Base-by-base conservation (phyloP, 2,797 vertebrate genomes). In the Orestias chungarensis region DNA sequence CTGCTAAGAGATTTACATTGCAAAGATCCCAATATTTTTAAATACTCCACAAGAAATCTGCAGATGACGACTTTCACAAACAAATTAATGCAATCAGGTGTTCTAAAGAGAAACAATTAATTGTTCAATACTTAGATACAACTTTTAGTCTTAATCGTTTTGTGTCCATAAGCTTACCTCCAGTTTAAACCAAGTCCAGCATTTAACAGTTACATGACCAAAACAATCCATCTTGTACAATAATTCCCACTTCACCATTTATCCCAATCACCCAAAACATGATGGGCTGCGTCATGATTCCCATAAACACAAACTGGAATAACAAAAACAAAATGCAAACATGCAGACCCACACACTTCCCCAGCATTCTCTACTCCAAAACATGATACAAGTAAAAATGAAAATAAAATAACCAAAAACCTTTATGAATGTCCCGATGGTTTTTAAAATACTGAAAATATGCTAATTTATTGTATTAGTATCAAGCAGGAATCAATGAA, bases 1-100 rank as follows among this genome's bases (percentile, higher is more conserved):
- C 31, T 59, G 55, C 23, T 33, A 17, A 61, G 33, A 61, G 33
- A 11, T 78, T 62, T 25, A 73, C 59, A 80, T 70, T 10, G 74
- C 68, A 65, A 47, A 55, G 55, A 23, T 44, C 27, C 54, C 68
- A 67, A 78, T 69, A 66, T 42, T 25, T 70, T 73, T 31, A 44
- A 76, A 68, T 70, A 71, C 49, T 68, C 74, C 68, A 69, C 10
- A 68, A 17, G 62, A 61, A 75, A 27, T 7, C 71, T 65, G 66
- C 71, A 10, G 18, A 23, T 64, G 42, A 6, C 46, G 31, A 78
- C 18, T 8, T 35, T 31, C 43, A 46, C 18, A 43, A 65, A 1
- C 17, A 29, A 29, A 25, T 20, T 6, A 29, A 66, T 3, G 29
- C 20, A 23, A 33, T 3, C 12, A 47, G 43, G 3, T 5, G 44